Percentiles rank a stretch among this genome's conserved stretches.
Conservation (phyloP, 92 coral and sea anemone species). For the Micromussa lordhowensis region DNA sequence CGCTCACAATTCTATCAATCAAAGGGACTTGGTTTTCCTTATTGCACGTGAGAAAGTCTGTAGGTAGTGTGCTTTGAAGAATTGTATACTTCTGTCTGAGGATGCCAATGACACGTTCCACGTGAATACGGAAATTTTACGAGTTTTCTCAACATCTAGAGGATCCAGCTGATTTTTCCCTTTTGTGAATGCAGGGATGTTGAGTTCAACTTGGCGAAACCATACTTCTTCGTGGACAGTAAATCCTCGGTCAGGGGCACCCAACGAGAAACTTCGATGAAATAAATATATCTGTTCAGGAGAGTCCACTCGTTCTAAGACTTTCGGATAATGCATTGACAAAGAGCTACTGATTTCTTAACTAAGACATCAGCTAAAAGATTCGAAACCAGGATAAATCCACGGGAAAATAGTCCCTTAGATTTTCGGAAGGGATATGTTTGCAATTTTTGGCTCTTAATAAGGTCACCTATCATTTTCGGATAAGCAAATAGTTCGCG, state of each 20-base stretch:
- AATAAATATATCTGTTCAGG: no score
- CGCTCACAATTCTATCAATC: neutral
- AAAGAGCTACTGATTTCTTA: no score
- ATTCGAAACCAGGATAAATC: no score
- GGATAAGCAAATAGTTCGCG: no score
- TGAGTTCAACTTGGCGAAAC: constrained; percentile 47
- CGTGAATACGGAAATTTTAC: constrained; percentile 54
- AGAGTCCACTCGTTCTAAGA: no score
- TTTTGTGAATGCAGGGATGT: constrained; percentile 50
- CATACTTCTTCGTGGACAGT: constrained; percentile 40
- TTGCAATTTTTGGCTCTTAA: no score
- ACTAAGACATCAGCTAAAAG: no score
- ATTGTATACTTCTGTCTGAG: constrained; percentile 42
- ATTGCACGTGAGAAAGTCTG: neutral
- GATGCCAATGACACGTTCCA: constrained; percentile 46
- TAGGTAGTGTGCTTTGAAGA: constrained; percentile 1
- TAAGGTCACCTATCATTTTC: no score
- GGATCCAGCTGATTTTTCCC: constrained; percentile 20
- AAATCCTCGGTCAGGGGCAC: constrained; percentile 50
- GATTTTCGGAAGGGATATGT: no score
- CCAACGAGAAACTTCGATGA: no score
- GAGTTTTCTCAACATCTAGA: constrained; percentile 28
- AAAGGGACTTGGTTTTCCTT: neutral
- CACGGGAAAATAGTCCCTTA: no score
- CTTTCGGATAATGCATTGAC: no score